Evolutionary conservation across 2,113 vertebrate species (phyloP).

Genomic region (Dasyornis broadbenti): DNA sequence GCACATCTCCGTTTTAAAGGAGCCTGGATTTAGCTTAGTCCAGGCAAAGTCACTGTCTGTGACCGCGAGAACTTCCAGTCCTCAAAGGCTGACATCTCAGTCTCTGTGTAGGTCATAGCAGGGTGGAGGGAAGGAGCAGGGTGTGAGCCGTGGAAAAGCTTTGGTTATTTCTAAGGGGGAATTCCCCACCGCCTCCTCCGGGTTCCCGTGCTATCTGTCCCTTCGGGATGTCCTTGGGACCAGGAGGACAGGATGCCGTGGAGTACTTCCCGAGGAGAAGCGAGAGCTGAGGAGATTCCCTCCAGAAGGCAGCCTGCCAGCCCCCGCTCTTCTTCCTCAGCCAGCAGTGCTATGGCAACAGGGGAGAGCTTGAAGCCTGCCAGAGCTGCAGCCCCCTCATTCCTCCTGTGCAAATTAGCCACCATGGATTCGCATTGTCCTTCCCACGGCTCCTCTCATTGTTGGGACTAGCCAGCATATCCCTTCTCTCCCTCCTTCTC

Average conservation of each 20-base stretch:
- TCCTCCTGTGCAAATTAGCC: conserved; percentile 42
- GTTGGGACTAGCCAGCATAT: conserved; percentile 10
- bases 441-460: not conserved
- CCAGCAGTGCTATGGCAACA: conserved; percentile 64
- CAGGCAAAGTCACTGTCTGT: not conserved
- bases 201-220: not conserved
- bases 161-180: not conserved
- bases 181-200: not conserved
- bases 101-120: not conserved
- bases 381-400: not conserved
- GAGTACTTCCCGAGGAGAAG: conserved; percentile 6
- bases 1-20: not conserved
- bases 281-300: conserved; percentile 29
- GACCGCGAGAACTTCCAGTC: not conserved
- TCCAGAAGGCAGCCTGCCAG: conserved; percentile 5
- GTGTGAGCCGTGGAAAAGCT: not conserved
- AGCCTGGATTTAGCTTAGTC: not conserved
- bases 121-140: not conserved
- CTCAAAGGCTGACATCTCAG: not conserved
- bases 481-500: not conserved
- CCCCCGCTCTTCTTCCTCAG: conserved; percentile 1
- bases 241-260: not conserved
- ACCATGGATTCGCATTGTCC: not conserved
- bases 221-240: not conserved
- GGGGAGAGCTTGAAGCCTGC: conserved; percentile 18